Conservation (phyloP, 2,888 invertebrate genomes). For the Prostheceraeus crozeri region DNA sequence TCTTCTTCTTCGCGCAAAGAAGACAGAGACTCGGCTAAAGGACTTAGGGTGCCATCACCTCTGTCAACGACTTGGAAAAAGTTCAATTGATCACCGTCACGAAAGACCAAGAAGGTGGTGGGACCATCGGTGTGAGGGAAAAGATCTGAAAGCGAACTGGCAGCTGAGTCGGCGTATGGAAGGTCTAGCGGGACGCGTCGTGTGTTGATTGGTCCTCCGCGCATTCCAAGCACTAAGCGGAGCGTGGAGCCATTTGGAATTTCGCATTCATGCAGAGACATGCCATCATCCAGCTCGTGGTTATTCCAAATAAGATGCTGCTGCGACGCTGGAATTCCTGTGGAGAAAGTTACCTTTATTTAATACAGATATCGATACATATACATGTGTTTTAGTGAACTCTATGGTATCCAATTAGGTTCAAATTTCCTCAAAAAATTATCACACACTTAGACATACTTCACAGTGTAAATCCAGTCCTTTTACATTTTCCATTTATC, state of each 20-base stretch:
- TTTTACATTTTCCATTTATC: too few relatives aligned
- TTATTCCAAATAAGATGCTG: conserved; percentile 70
- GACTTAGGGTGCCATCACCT: conserved; percentile 43
- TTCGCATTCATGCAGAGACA: conserved; percentile 62
- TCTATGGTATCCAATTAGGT: too few relatives aligned
- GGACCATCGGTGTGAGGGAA: too few relatives aligned
- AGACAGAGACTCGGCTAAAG: conserved; percentile 4
- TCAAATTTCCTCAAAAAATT: too few relatives aligned
- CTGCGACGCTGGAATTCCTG: conserved; percentile 69
- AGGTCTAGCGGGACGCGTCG: conserved; percentile 57
- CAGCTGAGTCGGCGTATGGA: too few relatives aligned
- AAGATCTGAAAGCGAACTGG: too few relatives aligned
- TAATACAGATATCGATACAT: too few relatives aligned
- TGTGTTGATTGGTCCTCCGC: conserved; percentile 71
- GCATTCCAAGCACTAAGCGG: conserved; percentile 68
- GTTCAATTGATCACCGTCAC: conserved; percentile 70
- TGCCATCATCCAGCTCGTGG: conserved; percentile 64
- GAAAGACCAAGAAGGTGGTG: conserved; percentile 67
- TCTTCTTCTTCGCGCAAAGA: not conserved
- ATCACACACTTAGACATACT: too few relatives aligned
- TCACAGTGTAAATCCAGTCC: too few relatives aligned
- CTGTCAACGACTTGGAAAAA: conserved; percentile 67
- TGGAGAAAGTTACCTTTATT: too few relatives aligned
- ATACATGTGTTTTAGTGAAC: too few relatives aligned
- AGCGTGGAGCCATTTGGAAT: conserved; percentile 65